Percentiles rank a stretch among this genome's conserved stretches.
Evolutionary conservation across 2,113 vertebrate species (phyloP).

Genomic region (Ceyx cyanopectus): DNA sequence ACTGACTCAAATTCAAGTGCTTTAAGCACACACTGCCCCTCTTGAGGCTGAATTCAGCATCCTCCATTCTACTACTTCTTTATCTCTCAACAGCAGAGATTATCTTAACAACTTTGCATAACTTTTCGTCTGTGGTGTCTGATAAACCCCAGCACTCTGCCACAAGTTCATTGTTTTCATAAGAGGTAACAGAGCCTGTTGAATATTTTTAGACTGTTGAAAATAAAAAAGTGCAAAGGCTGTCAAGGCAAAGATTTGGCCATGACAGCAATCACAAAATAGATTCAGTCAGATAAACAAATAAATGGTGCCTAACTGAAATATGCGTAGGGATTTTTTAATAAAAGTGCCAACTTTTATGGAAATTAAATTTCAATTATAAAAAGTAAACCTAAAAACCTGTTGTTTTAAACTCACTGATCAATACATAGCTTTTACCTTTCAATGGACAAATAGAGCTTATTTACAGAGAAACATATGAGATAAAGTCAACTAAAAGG

Average conservation of each 20-base stretch:
- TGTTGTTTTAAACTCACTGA: slow-evolving; percentile 26
- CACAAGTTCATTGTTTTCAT: slow-evolving; percentile 5
- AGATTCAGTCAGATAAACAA: slow-evolving; percentile 54
- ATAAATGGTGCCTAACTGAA: slow-evolving; percentile 32
- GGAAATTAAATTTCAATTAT: slow-evolving; percentile 46
- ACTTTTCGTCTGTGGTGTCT: background rate
- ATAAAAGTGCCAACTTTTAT: slow-evolving; percentile 51
- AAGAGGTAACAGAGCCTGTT: background rate
- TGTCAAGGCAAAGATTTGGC: slow-evolving; percentile 52
- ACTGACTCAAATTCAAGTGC: background rate
- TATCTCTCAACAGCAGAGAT: background rate
- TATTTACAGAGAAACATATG: background rate
- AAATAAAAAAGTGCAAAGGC: slow-evolving; percentile 43
- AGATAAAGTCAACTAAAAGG: background rate
- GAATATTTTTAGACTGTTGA: slow-evolving; percentile 54
- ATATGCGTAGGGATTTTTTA: slow-evolving; percentile 45
- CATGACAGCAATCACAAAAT: slow-evolving; percentile 24
- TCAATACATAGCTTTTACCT: slow-evolving; percentile 32
- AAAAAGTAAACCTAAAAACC: slow-evolving; percentile 40
- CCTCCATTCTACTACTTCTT: background rate
- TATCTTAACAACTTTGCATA: background rate
- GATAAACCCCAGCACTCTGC: background rate
- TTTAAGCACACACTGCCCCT: background rate
- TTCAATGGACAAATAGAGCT: background rate
- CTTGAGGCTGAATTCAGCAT: background rate